Evolutionary conservation across 2,888 invertebrate species (phyloP), one percentile per base, ranked within the genome.

Genomic region (Phymatocera aterrima): DNA sequence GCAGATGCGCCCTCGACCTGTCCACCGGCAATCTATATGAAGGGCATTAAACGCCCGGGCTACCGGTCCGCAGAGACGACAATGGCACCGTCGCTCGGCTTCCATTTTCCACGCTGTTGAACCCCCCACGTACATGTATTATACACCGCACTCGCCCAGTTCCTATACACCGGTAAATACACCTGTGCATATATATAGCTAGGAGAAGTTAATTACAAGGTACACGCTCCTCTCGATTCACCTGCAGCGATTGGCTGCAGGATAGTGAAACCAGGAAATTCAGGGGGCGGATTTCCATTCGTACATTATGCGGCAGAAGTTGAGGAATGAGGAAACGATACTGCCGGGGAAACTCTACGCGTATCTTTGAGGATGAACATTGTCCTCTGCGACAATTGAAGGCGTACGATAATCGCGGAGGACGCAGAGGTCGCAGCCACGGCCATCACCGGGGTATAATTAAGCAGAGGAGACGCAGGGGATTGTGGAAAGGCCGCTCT

Each of bases 401-500:
- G 68, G 46, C 28, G 43, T 68, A 24, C 43, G 68, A 68, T 68
- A 24, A 68, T 68, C 68, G 43, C 15, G 40, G n/a, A 64, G 15
- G 12, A 28, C 21, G 43, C 28, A 4, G 43, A 46, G 40, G 43
- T 28, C 15, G 37, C 37, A 21, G 64, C 37, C 18, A 21, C 15
- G 72, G 51, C 24, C 68, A 75, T 84, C 83, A 81, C 79, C 79
- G 79, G 81, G 81, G 85, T 86, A 87, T 87, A 88, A 87, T 88
- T 86, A 87, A 87, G 85, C 80, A 77, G 81, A 77, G n/a, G 70
- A 68, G 79, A 81, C 74, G 79, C 34, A 46, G 77, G 79, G 68
- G 79, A 54, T 84, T 78, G 83, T 80, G 83, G 85, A 87, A 88
- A 86, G 86, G 87, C 86, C 90, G 88, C 87, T 85, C 90, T 90